Evolutionary conservation across 1,140 invertebrate genomes (phyloP), one percentile per base, ranked within the genome.

Genomic region (Berghia stephanieae): DNA sequence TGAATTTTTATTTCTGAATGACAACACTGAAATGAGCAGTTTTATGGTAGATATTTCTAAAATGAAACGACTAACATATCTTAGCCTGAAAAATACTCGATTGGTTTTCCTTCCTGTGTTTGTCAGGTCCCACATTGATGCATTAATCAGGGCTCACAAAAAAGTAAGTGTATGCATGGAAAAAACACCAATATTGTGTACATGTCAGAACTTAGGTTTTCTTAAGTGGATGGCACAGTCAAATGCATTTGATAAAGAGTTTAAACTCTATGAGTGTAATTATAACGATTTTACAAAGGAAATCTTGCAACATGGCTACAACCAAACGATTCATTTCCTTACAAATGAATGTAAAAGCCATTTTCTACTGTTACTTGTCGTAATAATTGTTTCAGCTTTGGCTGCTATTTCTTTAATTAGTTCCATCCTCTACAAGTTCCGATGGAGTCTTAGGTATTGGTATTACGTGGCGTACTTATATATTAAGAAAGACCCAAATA

Each of bases 371-470:
- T 78, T 83, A n/a, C n/a, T 81, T 3, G 69, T 40, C 8, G 66
- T 43, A 16, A 66, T 77, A 6, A 34, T 34, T 13, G 21, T 34
- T 24, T 52, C 78, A 3, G 13, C 81, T 13, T 57, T 77, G 3
- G 27, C 77, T 24, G 2, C 83, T 18, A 6, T 77, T 24, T n/a
- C 78, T 24, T n/a, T 80, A 2, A n/a, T 71, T 16, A 55, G 36
- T 21, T 77, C 63, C 5, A 18, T 85, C 16, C 42, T 75, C 0
- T 84, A 82, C 42, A 72, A 80, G 27, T 84, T 76, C 43, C 74
- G 82, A 0, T 84, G 83, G 83, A 81, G 79, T 42, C n/a, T 83
- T 18, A 77, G 83, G 4, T 84, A 83, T 77, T 76, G 81, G 2
- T 84, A 83, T 71, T 83, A 83, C 60, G 80, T 79, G 46, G 70